Conservation (phyloP, 2,888 invertebrate species). For the Oscheius sp. region DNA sequence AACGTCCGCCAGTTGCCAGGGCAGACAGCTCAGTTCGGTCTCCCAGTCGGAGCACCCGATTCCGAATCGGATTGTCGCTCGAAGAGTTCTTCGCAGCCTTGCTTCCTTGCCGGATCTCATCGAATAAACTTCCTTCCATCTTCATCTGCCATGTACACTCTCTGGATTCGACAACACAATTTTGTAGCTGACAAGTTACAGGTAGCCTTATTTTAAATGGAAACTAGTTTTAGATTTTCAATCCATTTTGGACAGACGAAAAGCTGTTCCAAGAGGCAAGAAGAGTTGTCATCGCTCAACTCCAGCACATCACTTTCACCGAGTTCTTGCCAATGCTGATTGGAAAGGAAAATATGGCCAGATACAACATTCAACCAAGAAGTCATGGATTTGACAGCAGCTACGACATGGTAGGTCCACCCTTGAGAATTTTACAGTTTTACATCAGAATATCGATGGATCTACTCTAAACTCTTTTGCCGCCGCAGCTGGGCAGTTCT, state of each 20-base stretch:
- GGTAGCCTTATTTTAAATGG: constrained; percentile 19
- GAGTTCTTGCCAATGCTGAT: constrained; percentile 70
- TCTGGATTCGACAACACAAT: constrained; percentile 73
- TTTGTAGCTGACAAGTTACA: constrained; percentile 59
- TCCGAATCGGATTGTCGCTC: constrained; percentile 33
- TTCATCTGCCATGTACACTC: constrained; percentile 60
- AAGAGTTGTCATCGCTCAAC: constrained; percentile 74
- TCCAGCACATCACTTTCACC: constrained; percentile 78
- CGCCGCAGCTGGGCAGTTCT: constrained; percentile 69
- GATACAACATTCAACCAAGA: constrained; percentile 75
- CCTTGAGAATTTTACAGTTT: neutral
- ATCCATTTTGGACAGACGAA: constrained; percentile 72
- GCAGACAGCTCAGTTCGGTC: constrained; percentile 40
- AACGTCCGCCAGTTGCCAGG: constrained; percentile 53
- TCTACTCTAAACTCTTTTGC: constrained; percentile 87
- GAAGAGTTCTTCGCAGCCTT: constrained; percentile 45
- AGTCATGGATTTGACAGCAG: constrained; percentile 75
- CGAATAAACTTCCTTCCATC: constrained; percentile 56
- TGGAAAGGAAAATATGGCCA: constrained; percentile 63
- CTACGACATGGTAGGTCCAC: constrained; percentile 78
- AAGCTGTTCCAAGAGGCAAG: constrained; percentile 74
- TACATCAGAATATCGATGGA: constrained; percentile 79
- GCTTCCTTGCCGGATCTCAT: constrained; percentile 56
- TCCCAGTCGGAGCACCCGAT: constrained; percentile 38
- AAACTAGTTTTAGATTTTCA: constrained; percentile 50